These are phyloP conservation scores for Pseudolaguvia tuberculata DNA, from an alignment of 2,113 vertebrate genomes.

Conservation along the genomic window DNA sequence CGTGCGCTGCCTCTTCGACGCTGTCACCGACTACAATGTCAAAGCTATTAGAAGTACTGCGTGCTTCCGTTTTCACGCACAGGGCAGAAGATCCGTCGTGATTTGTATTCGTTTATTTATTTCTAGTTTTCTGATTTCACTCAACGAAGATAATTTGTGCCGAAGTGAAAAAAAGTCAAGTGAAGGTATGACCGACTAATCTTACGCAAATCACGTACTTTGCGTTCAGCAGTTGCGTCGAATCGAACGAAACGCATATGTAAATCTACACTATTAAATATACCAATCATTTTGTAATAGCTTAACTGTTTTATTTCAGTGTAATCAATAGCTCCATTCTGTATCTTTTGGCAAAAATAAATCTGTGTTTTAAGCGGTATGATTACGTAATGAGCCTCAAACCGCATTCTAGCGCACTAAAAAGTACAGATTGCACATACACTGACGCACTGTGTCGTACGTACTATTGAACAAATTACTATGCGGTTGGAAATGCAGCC, in stretches of 20 bases:
- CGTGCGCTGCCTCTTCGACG: slow-evolving; percentile 52
- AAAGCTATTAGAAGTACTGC: slow-evolving; percentile 49
- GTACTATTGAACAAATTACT: slow-evolving; percentile 15
- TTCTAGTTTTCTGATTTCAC: background rate
- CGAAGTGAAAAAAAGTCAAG: no score
- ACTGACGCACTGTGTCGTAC: background rate
- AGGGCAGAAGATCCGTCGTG: slow-evolving; percentile 47
- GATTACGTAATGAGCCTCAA: slow-evolving; percentile 21
- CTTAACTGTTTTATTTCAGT: background rate
- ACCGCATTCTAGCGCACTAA: background rate
- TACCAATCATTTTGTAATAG: background rate
- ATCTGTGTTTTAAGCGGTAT: background rate
- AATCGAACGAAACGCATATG: background rate
- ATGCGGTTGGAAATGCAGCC: slow-evolving; percentile 26
- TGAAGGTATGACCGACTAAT: background rate
- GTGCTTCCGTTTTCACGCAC: slow-evolving; percentile 54
- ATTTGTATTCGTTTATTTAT: slow-evolving; percentile 21
- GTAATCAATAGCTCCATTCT: no score
- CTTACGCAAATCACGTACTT: background rate
- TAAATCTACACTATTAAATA: no score
- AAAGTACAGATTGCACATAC: background rate
- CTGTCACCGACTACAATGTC: slow-evolving; percentile 67
- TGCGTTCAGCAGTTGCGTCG: background rate
- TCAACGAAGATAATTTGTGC: background rate
- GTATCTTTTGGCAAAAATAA: background rate